phyloP scores from a whole-genome alignment of 2,888 invertebrate species.

The Anoplius nigerrimus region DNA sequence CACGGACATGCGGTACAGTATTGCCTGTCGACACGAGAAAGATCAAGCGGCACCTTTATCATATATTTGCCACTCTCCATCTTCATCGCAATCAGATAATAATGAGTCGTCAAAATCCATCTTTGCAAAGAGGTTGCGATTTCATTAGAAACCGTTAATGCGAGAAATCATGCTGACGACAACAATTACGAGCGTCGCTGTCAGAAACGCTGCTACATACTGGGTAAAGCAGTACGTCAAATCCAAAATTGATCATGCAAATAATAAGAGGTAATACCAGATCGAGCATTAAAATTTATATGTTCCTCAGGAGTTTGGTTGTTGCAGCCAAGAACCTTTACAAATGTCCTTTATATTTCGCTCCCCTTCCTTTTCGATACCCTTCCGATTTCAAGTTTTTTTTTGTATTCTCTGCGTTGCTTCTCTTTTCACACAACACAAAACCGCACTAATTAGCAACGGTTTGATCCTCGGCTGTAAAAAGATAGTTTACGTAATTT shows the following conservation, averaged over 20 bases:
- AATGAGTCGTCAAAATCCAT: background rate
- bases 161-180: conserved; percentile 24
- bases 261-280: conserved; percentile 41
- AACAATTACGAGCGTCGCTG: conserved; percentile 23
- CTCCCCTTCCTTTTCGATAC: background rate
- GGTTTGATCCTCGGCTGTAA: conserved; percentile 12
- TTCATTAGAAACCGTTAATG: conserved; percentile 65
- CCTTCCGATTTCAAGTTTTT: too few relatives aligned
- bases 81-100: too few relatives aligned
- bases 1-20: too few relatives aligned
- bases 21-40: too few relatives aligned
- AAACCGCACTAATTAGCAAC: conserved; percentile 10
- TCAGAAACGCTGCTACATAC: conserved; percentile 49
- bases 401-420: too few relatives aligned
- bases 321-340: background rate
- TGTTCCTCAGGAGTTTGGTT: conserved; percentile 29
- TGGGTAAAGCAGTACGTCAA: conserved; percentile 68
- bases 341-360: background rate
- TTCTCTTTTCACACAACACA: background rate
- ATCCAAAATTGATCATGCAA: conserved; percentile 46
- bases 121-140: conserved; percentile 50
- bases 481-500: conserved; percentile 2
- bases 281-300: conserved; percentile 50
- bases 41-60: too few relatives aligned
- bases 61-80: too few relatives aligned